phyloP scores from a whole-genome alignment of 2,113 vertebrate genomes.

The Melozone crissalis region DNA sequence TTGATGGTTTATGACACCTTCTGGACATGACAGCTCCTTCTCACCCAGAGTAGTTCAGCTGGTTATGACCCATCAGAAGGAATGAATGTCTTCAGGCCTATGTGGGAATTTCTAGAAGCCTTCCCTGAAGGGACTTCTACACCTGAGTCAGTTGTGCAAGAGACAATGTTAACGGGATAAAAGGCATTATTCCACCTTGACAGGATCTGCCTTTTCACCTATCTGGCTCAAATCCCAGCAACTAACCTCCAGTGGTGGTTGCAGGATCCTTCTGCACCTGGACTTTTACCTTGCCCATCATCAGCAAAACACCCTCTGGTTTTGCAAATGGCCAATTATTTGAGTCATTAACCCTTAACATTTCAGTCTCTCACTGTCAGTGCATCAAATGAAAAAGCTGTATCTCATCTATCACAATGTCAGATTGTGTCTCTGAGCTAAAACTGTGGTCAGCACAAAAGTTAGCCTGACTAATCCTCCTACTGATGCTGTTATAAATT shows the following conservation, averaged over 20 bases:
- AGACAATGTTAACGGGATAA: not conserved
- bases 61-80: not conserved
- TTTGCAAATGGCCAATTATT: not conserved
- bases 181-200: not conserved
- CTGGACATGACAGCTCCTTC: not conserved
- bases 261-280: not conserved
- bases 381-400: not conserved
- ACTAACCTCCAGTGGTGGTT: not conserved
- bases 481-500: not conserved
- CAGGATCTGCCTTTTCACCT: not conserved
- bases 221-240: not conserved
- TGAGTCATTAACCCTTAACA: not conserved
- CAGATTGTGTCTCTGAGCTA: not conserved
- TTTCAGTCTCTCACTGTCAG: not conserved
- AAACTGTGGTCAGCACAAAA: not conserved
- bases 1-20: not conserved
- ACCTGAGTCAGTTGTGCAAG: not conserved
- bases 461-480: not conserved
- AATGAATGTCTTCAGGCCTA: not conserved
- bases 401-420: not conserved
- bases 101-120: not conserved
- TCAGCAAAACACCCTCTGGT: not conserved
- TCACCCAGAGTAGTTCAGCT: fast-evolving
- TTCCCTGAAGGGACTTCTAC: not conserved
- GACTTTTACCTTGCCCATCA: not conserved